Evolutionary conservation across 1,140 invertebrate species (phyloP).

Genomic region (Matsumurasca onukii): DNA sequence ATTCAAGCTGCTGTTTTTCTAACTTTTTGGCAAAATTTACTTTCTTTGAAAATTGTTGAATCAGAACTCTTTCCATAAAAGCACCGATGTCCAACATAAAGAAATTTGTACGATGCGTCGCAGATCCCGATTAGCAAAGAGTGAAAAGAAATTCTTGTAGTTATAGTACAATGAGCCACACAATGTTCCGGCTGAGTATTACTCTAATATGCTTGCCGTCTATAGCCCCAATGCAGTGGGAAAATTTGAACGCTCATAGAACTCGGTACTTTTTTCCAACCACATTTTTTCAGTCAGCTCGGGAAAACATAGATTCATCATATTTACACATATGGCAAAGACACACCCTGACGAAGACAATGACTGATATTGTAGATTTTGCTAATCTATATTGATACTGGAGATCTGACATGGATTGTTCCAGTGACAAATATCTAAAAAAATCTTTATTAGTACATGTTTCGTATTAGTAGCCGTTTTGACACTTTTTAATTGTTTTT

Average conservation of each 20-base stretch:
- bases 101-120: conserved; percentile 29
- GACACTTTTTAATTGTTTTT: background rate
- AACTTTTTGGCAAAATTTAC: background rate
- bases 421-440: conserved; percentile 4
- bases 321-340: conserved; percentile 34
- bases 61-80: conserved; percentile 32
- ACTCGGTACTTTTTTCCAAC: conserved; percentile 3
- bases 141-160: conserved; percentile 34
- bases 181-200: conserved; percentile 19
- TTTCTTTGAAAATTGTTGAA: conserved; percentile 5
- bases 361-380: background rate
- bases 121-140: conserved; percentile 16
- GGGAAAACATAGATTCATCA: conserved; percentile 20
- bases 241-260: conserved; percentile 43
- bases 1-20: background rate
- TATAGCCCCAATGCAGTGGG: too few species aligned
- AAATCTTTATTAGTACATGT: background rate
- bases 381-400: conserved; percentile 32
- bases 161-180: conserved; percentile 34
- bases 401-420: background rate
- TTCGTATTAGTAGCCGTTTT: background rate
- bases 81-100: conserved; percentile 29
- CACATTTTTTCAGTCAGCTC: conserved; percentile 37
- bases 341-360: conserved; percentile 37
- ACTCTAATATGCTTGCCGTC: too few species aligned